These are phyloP conservation scores for Drosophila baimaii DNA, from an alignment of 1,140 invertebrate genomes.

Conservation along the genomic window DNA sequence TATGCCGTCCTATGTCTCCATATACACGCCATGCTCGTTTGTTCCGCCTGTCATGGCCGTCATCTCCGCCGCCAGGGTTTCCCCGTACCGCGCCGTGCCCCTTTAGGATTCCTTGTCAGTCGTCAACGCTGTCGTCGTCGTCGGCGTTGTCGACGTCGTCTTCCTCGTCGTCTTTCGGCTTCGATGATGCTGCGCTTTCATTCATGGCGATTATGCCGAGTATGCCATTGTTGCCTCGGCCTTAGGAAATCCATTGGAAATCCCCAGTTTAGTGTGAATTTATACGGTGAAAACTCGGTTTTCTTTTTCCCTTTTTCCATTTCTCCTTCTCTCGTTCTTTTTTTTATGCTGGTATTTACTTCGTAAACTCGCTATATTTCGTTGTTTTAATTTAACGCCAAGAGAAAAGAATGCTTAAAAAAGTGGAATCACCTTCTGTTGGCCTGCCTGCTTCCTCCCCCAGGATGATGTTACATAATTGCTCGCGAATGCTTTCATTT, in stretches of 20 bases:
- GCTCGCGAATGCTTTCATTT: conserved; percentile 48
- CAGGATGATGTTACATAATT: conserved; percentile 63
- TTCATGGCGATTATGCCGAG: conserved; percentile 75
- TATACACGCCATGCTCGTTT: conserved; percentile 70
- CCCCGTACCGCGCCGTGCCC: not conserved
- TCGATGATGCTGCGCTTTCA: conserved; percentile 79
- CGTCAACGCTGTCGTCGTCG: conserved; percentile 21
- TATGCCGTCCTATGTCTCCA: conserved; percentile 33
- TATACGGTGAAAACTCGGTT: conserved; percentile 61
- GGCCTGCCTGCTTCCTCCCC: not conserved
- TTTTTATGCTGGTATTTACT: conserved; percentile 41
- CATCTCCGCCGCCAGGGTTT: conserved; percentile 41
- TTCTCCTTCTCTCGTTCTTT: conserved; percentile 17
- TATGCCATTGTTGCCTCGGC: conserved; percentile 72
- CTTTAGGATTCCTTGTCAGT: conserved; percentile 25
- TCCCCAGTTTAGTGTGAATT: conserved; percentile 81
- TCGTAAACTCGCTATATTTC: conserved; percentile 55
- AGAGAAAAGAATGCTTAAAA: conserved; percentile 24
- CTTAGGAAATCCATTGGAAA: conserved; percentile 77
- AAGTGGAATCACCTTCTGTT: conserved; percentile 19
- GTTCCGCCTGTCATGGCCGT: conserved; percentile 74
- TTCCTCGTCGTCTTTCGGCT: conserved; percentile 51
- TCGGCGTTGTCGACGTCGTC: conserved; percentile 36
- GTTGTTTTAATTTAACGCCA: conserved; percentile 77
- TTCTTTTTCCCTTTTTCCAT: conserved; percentile 4